Evolutionary conservation across 2,113 vertebrate species (phyloP).

Genomic region (Uropsilus gracilis): DNA sequence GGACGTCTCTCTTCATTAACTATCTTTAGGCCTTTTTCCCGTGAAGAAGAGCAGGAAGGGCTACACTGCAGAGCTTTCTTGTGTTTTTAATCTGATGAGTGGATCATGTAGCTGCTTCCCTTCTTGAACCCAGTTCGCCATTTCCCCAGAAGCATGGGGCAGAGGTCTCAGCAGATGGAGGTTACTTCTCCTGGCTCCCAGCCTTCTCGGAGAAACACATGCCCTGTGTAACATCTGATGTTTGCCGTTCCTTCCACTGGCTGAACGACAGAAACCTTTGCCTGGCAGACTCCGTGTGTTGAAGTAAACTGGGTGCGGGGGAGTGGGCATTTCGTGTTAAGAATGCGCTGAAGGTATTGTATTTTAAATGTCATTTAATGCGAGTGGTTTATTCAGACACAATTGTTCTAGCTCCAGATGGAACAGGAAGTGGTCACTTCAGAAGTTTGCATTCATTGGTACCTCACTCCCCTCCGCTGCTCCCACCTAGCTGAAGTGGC

Average conservation of each 20-base stretch:
- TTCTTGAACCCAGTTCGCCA: neutral
- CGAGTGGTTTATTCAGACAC: neutral
- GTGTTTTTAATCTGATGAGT: constrained; percentile 22
- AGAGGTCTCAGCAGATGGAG: constrained; percentile 49
- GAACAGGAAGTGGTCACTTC: neutral
- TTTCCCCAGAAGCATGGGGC: constrained; percentile 37
- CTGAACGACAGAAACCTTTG: neutral
- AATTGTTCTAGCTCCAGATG: neutral
- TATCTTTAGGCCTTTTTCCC: constrained; percentile 18
- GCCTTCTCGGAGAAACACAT: constrained; percentile 34
- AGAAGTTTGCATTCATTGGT: neutral
- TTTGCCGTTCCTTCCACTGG: neutral
- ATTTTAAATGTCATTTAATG: constrained; percentile 17
- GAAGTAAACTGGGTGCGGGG: neutral
- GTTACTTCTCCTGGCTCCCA: constrained; percentile 45
- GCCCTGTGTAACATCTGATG: constrained; percentile 1
- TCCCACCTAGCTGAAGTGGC: neutral
- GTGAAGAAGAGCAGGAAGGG: constrained; percentile 34
- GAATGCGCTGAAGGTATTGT: neutral
- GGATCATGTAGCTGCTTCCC: neutral
- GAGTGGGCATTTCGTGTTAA: neutral
- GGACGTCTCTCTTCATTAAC: neutral
- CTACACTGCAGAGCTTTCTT: neutral
- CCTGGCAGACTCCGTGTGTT: neutral
- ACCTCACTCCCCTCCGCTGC: neutral